These are phyloP conservation scores for Talpa occidentalis DNA, from an alignment of 2,113 vertebrate genomes.

Conservation along the genomic window DNA sequence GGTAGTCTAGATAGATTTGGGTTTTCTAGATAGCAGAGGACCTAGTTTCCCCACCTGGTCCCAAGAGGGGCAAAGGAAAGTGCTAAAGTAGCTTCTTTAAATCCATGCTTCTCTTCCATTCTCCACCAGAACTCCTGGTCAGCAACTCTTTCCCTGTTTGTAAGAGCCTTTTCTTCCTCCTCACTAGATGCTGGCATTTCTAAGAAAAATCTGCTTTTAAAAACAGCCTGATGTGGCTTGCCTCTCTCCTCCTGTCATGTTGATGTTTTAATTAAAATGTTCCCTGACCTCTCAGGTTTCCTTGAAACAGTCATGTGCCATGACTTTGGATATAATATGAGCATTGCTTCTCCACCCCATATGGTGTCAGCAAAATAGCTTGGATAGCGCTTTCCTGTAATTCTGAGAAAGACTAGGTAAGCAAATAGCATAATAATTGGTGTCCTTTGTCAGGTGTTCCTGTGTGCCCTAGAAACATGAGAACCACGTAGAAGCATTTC, in stretches of 20 bases:
- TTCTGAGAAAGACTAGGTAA: background rate
- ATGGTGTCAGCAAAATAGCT: background rate
- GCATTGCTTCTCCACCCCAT: fast-evolving
- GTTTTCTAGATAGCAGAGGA: background rate
- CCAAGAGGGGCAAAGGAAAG: background rate
- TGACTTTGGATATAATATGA: background rate
- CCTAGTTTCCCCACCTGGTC: background rate
- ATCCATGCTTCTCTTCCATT: background rate
- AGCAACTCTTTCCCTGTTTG: background rate
- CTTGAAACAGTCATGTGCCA: background rate
- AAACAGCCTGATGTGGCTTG: background rate
- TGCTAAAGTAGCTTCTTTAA: background rate
- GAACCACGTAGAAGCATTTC: background rate
- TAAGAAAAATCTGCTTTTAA: background rate
- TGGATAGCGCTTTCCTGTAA: background rate
- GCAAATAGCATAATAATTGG: background rate
- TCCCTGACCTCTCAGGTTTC: background rate
- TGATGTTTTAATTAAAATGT: constrained; percentile 44
- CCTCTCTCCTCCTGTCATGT: background rate
- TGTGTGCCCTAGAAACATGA: background rate
- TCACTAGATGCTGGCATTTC: background rate
- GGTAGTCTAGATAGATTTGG: background rate
- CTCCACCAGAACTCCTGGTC: background rate
- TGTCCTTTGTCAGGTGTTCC: background rate
- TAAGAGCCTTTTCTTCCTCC: background rate